These are phyloP conservation scores for Machimus rusticus DNA, from an alignment of 2,888 invertebrate species.

Conservation along the genomic window DNA sequence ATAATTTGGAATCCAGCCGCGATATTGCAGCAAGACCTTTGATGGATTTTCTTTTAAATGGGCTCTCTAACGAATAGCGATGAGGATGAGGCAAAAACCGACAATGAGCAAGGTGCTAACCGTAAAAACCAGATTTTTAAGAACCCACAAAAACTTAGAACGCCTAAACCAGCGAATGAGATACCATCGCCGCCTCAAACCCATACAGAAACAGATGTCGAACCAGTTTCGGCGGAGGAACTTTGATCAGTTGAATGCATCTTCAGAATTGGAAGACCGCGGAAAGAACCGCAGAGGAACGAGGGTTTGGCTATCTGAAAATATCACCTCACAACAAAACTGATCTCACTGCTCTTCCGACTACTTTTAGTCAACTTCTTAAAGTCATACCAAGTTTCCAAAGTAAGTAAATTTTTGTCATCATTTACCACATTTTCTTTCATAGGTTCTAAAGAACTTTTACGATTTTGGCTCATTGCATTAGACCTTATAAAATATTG, in stretches of 20 bases:
- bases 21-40: not conserved
- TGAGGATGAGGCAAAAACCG: not conserved
- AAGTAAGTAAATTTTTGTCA: no score
- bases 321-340: not conserved
- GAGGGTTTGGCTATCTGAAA: not conserved
- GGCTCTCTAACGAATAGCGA: not conserved
- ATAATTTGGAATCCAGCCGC: constrained; percentile 8
- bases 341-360: not conserved
- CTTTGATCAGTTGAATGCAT: constrained; percentile 36
- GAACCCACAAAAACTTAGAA: not conserved
- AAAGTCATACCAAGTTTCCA: no score
- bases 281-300: not conserved
- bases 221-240: constrained; percentile 28
- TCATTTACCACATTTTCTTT: no score
- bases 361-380: no score
- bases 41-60: constrained; percentile 12
- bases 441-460: no score
- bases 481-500: no score
- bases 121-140: constrained; percentile 15
- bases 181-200: not conserved
- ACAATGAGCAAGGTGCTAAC: not conserved
- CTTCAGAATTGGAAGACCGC: not conserved
- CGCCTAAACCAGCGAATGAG: not conserved
- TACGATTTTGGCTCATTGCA: no score
- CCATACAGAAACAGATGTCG: not conserved